Conservation (phyloP, 23 tunicate genomes). For the Diplosoma virens region DNA sequence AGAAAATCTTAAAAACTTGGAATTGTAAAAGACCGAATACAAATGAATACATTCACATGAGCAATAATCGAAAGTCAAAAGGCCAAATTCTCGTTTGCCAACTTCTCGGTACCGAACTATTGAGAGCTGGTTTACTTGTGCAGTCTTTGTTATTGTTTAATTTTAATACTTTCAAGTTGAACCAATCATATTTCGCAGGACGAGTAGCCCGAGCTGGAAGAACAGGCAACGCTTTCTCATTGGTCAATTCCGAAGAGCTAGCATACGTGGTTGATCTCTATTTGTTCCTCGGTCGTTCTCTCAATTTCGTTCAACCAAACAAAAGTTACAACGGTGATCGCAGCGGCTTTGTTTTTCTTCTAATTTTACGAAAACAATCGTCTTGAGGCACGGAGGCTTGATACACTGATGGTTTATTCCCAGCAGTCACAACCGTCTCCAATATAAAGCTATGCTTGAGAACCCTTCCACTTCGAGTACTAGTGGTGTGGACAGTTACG, state of each 20-base stretch:
- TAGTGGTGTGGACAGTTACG: constrained; percentile 64
- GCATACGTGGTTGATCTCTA: constrained; percentile 84
- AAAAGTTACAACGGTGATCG: constrained; percentile 57
- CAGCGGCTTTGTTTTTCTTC: background rate
- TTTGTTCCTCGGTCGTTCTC: constrained; percentile 82
- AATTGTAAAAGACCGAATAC: no score
- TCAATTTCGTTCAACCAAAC: constrained; percentile 47
- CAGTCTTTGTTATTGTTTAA: no score
- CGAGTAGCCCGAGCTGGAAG: constrained; percentile 99
- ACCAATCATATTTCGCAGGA: constrained; percentile 42
- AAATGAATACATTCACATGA: no score
- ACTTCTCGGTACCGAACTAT: no score
- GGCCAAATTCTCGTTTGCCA: no score
- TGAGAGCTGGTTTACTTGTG: no score
- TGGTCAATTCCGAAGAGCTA: constrained; percentile 80
- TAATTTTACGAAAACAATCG: background rate
- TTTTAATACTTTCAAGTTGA: no score
- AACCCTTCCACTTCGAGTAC: constrained; percentile 43
- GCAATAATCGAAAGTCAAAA: no score
- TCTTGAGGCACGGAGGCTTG: background rate
- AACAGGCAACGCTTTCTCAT: constrained; percentile 85
- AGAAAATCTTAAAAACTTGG: no score
- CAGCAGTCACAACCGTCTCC: constrained; percentile 41
- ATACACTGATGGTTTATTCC: background rate
- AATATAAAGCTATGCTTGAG: constrained; percentile 53